Evolutionary conservation across 1,140 invertebrate genomes (phyloP).

Genomic region (Monochamus saltuarius): DNA sequence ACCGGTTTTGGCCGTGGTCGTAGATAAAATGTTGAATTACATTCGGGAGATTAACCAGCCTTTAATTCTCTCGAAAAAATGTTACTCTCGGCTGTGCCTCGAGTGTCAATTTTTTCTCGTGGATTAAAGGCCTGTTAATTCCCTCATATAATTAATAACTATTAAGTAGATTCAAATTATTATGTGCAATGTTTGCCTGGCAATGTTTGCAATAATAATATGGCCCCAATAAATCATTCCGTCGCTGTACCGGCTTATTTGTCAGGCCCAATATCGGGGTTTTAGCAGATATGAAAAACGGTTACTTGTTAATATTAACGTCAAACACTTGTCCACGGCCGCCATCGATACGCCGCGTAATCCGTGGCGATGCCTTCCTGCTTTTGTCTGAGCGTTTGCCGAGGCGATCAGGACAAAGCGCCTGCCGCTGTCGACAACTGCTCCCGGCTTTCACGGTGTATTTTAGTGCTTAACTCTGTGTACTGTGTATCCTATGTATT

Average conservation of each 20-base stretch:
- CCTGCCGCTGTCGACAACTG: constrained; percentile 36
- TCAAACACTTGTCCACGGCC: constrained; percentile 34
- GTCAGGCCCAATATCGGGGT: constrained; percentile 26
- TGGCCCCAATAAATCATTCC: constrained; percentile 9
- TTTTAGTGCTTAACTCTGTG: constrained; percentile 41
- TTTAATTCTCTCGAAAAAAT: too few species aligned
- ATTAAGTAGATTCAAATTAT: too few species aligned
- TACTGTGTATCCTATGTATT: constrained; percentile 26
- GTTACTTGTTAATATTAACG: constrained; percentile 38
- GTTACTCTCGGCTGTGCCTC: too few species aligned
- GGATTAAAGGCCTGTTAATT: too few species aligned
- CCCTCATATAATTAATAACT: too few species aligned
- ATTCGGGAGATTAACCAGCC: too few species aligned
- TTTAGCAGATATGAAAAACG: constrained; percentile 28
- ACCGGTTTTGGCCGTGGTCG: too few species aligned
- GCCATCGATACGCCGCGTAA: constrained; percentile 33
- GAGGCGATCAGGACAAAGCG: constrained; percentile 40
- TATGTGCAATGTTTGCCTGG: too few species aligned
- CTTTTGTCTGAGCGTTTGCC: constrained; percentile 40
- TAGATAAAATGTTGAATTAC: too few species aligned
- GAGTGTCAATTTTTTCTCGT: too few species aligned
- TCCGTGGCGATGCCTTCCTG: constrained; percentile 34
- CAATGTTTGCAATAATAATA: too few species aligned
- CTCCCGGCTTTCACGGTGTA: constrained; percentile 40
- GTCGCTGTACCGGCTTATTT: constrained; percentile 26